Conservation (phyloP, 2,113 vertebrate species). For the Genyomyrus donnyi region DNA sequence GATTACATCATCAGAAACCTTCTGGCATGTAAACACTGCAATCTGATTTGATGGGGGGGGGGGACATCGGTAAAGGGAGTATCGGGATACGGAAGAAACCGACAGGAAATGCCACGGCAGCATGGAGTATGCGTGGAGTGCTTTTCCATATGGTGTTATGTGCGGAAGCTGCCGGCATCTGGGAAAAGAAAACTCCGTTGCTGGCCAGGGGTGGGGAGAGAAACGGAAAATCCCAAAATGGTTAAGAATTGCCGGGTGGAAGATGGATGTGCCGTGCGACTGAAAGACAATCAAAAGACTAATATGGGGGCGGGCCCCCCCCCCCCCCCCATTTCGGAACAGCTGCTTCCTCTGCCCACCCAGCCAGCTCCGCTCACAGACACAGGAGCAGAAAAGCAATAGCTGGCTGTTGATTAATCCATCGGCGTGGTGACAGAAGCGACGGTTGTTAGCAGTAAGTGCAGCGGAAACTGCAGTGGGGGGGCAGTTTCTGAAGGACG, state of each 20-base stretch:
- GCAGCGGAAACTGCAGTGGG: neutral
- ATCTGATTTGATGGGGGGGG: neutral
- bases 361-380: neutral
- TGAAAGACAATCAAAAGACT: too few species aligned
- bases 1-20: neutral
- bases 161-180: neutral
- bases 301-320: too few species aligned
- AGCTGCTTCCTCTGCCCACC: neutral
- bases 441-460: neutral
- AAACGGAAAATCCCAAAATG: neutral
- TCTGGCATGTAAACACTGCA: neutral
- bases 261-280: neutral
- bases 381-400: neutral
- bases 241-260: neutral
- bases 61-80: neutral
- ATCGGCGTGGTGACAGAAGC: neutral
- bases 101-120: neutral
- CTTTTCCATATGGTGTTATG: neutral
- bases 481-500: neutral
- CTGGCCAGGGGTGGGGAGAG: neutral
- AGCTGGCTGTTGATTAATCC: neutral
- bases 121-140: neutral
- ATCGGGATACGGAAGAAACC: neutral
- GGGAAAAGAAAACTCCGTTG: neutral
- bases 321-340: neutral